phyloP scores from a whole-genome alignment of 2,113 vertebrate genomes.

The Callopanchax toddi region DNA sequence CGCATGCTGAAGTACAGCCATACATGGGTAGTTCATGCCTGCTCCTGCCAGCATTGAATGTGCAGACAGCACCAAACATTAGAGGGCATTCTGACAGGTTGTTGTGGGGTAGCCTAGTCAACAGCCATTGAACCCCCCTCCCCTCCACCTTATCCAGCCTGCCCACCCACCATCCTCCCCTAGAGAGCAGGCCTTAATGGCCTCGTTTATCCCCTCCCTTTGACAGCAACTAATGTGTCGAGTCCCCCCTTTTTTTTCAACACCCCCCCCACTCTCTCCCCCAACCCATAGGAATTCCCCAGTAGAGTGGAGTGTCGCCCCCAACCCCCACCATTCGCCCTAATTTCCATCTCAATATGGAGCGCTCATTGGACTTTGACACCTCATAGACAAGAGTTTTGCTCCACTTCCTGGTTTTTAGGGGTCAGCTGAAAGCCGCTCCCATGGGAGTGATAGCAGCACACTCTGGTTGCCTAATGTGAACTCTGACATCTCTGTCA shows the following conservation, averaged over 20 bases:
- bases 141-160: slow-evolving; percentile 58
- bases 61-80: slow-evolving; percentile 48
- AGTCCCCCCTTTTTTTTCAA: slow-evolving; percentile 22
- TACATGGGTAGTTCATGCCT: slow-evolving; percentile 59
- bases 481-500: slow-evolving; percentile 63
- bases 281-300: slow-evolving; percentile 72
- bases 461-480: slow-evolving; percentile 57
- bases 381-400: slow-evolving; percentile 72
- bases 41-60: slow-evolving; percentile 63
- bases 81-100: slow-evolving; percentile 79
- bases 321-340: slow-evolving; percentile 61
- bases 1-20: slow-evolving; percentile 46
- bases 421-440: slow-evolving; percentile 71
- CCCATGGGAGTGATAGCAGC: slow-evolving; percentile 60
- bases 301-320: slow-evolving; percentile 59
- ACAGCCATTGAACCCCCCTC: slow-evolving; percentile 72
- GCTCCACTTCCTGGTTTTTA: slow-evolving; percentile 76
- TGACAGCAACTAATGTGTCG: slow-evolving; percentile 76
- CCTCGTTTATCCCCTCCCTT: slow-evolving; percentile 77
- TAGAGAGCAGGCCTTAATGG: slow-evolving; percentile 75
- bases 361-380: slow-evolving; percentile 76
- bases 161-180: slow-evolving; percentile 73
- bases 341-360: slow-evolving; percentile 79
- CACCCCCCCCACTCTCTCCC: slow-evolving; percentile 1
- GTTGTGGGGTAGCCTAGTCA: slow-evolving; percentile 80